Evolutionary conservation across 2,113 vertebrate species (phyloP).

Genomic region (Proterorhinus semilunaris): DNA sequence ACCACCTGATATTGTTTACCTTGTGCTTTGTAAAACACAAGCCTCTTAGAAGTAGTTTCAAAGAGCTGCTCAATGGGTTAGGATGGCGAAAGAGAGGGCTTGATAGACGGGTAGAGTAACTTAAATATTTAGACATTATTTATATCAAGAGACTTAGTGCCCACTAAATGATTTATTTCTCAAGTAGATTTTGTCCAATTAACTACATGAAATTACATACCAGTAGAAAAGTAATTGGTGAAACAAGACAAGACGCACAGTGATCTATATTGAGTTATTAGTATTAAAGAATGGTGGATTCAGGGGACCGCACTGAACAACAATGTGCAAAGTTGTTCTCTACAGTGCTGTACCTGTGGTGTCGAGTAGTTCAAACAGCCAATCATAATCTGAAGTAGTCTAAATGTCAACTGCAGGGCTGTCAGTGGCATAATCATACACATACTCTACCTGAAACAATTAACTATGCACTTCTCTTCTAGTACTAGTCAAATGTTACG

Average conservation of each 20-base stretch:
- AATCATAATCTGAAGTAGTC: background rate
- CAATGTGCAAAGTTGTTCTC: background rate
- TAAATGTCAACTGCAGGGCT: background rate
- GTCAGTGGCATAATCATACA: background rate
- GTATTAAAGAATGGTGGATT: background rate
- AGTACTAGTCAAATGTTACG: too few relatives aligned
- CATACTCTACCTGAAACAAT: background rate
- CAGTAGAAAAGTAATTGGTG: too few relatives aligned
- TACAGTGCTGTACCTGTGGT: background rate
- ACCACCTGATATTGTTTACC: constrained; percentile 57
- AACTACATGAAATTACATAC: too few relatives aligned
- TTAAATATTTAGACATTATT: constrained; percentile 15
- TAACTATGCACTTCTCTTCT: too few relatives aligned
- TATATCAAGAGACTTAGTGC: too few relatives aligned
- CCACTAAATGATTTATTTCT: background rate
- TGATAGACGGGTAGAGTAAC: too few relatives aligned
- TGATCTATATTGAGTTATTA: constrained; percentile 25
- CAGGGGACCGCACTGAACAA: background rate
- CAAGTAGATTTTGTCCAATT: background rate
- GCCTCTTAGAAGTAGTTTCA: background rate
- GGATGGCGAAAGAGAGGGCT: too few relatives aligned
- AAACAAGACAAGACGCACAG: too few relatives aligned
- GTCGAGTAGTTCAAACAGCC: constrained; percentile 3
- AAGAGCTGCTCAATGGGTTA: too few relatives aligned
- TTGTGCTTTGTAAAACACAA: background rate